Evolutionary conservation across 1,140 invertebrate species (phyloP), one percentile per base, ranked within the genome.

Genomic region (Palaemon carinicauda): DNA sequence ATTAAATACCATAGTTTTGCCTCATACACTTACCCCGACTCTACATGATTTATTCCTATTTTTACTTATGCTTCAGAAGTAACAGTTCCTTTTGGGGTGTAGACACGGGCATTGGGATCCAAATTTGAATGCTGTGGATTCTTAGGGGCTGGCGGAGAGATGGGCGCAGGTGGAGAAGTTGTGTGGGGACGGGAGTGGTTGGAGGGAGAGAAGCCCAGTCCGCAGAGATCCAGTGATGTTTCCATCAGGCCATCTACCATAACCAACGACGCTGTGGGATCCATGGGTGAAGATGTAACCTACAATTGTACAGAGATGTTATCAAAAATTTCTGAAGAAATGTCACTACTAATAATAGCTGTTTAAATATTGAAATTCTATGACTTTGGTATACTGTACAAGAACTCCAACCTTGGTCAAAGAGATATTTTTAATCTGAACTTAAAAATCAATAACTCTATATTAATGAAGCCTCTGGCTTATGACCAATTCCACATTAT

Each of bases 21-120:
- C 73, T 50, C n/a, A 75, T 50, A 51, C 73, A 33, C n/a, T 75
- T 75, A 41, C 41, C 41, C 41, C 41, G 12, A 41, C 69, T 29
- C 15, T 24, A 31, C 69, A 73, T 41, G 50, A 79, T 54, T 54
- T 29, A 29, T 29, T 21, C n/a, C 24, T 24, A 29, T 51, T 56
- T 24, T 19, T 27, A 15, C 60, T 77, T 27, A 82, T 65, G 87
- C 73, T 73, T 88, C 85, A 21, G 87, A 83, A 29, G 89, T 89
- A 50, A 87, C 89, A 29, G 87, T 87, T 24, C 90, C 86, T 88
- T 97, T 96, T 74, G 97, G 97, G 80, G 96, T 98, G 92, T 98
- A 98, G 88, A 96, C 96, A 85, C 95, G 95, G 82, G 97, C 97
- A 92, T 98, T 97, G 69, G 97, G 97, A 93, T 98, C 97, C 84